Conservation (phyloP, 2,797 vertebrate species). For the Sardinella longiceps region DNA sequence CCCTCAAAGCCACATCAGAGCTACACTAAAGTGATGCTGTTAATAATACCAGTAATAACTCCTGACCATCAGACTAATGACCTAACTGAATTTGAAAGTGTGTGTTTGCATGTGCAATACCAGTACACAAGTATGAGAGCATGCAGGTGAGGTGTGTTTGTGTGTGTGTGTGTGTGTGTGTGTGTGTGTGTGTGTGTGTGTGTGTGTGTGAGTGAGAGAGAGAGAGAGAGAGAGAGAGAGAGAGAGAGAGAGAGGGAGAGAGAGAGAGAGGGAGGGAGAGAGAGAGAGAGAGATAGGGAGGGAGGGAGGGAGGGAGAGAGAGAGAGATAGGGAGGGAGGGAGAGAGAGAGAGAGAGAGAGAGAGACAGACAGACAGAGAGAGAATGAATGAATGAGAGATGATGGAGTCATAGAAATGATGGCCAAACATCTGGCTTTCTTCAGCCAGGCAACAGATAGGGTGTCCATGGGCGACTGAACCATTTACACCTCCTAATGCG, state of each 20-base stretch:
- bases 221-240: neutral
- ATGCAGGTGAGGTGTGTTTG: too few relatives aligned
- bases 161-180: neutral
- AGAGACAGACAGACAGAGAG: neutral
- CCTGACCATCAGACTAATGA: too few relatives aligned
- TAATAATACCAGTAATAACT: too few relatives aligned
- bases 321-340: neutral
- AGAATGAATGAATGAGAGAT: neutral
- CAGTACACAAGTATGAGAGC: too few relatives aligned
- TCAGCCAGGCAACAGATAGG: conserved; percentile 42
- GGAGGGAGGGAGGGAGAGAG: too few relatives aligned
- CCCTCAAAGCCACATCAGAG: too few relatives aligned
- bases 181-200: neutral
- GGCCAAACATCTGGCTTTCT: neutral
- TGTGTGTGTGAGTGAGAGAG: neutral
- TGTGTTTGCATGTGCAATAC: neutral
- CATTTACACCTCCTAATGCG: conserved; percentile 56
- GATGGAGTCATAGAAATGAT: neutral
- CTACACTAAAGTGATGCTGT: neutral
- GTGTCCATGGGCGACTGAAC: conserved; percentile 60
- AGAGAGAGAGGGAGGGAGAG: neutral
- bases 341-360: too few relatives aligned
- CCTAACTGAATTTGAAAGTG: neutral
- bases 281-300: too few relatives aligned
- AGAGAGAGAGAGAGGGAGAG: neutral